phyloP scores from a whole-genome alignment of 2,797 vertebrate species.

The Falco biarmicus region DNA sequence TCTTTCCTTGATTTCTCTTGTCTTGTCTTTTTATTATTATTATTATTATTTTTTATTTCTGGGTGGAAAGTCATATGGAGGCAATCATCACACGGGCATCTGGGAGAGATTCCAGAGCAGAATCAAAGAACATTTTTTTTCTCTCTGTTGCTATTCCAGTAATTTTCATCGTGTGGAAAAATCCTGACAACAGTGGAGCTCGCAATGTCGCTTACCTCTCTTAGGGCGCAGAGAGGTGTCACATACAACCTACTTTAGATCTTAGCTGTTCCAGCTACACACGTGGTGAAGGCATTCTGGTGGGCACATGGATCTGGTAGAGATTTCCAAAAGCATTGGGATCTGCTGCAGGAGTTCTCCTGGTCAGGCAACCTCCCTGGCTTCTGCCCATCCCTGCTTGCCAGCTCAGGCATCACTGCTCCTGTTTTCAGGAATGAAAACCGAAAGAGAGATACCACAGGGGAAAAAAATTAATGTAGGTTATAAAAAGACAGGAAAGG shows the following conservation, averaged over 20 bases:
- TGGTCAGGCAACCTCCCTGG: background rate
- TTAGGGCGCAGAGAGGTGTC: background rate
- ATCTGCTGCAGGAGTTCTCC: background rate
- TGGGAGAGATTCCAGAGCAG: conserved; percentile 24
- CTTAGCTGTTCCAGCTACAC: background rate
- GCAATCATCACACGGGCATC: conserved; percentile 1
- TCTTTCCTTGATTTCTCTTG: background rate
- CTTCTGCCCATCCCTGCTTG: background rate
- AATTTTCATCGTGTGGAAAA: conserved; percentile 6
- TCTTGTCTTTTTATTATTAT: background rate
- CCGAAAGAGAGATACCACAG: background rate
- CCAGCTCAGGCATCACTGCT: background rate
- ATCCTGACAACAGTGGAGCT: fast-evolving
- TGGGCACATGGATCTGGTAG: background rate
- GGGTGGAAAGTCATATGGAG: conserved; percentile 12
- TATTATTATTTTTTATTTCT: background rate
- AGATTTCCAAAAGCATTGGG: background rate
- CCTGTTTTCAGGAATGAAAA: background rate
- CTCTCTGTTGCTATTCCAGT: background rate
- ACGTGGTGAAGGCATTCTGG: fast-evolving
- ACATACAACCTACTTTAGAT: background rate
- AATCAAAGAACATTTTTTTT: background rate
- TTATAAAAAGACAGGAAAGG: background rate
- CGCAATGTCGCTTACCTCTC: background rate
- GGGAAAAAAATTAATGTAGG: background rate